Evolutionary conservation across 2,888 invertebrate genomes (phyloP), one percentile per base, ranked within the genome.

Genomic region (Drosophila parthenogenetica): DNA sequence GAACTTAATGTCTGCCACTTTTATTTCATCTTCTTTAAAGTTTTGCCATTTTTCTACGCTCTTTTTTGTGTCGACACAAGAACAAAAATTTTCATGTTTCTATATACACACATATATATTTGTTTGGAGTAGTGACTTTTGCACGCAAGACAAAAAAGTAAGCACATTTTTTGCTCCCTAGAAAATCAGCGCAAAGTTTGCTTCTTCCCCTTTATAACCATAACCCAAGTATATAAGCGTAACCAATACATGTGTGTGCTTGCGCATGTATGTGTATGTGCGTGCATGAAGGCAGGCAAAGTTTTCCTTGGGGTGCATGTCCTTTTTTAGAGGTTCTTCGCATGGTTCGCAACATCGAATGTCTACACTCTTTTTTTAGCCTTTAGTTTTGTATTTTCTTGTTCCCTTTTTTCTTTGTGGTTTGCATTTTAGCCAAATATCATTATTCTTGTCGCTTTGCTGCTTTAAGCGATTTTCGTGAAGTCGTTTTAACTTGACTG

Each of bases 391-490:
- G 22, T 57, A 37, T 42, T 62, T 57, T 69, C 51, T 45, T 48
- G 53, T 60, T 48, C 35, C 16, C 29, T 57, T 46, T 59, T 53
- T 62, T 58, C 57, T 49, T 48, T 53, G 79, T 76, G 85, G 82
- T 81, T 81, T 81, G 67, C 77, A 84, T 76, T 84, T 70, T 68
- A 65, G 59, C 66, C 57, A 88, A 84, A 88, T 89, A 81, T 87
- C 87, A 89, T 85, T 85, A 82, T 78, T 89, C 89, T 89, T 89
- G 81, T 81, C 81, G 78, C 79, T 84, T 81, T 89, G 83, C 83
- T 77, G 87, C 83, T 86, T 83, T 79, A 84, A 84, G 87, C 89
- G 84, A 82, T 86, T 82, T 82, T 89, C 79, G 84, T 82, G 73
- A 88, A 89, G 89, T 89, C 81, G 87, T 87, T 86, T 80, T 66